Conservation (phyloP, 2,113 vertebrate genomes). For the Pseudopodoces humilis region DNA sequence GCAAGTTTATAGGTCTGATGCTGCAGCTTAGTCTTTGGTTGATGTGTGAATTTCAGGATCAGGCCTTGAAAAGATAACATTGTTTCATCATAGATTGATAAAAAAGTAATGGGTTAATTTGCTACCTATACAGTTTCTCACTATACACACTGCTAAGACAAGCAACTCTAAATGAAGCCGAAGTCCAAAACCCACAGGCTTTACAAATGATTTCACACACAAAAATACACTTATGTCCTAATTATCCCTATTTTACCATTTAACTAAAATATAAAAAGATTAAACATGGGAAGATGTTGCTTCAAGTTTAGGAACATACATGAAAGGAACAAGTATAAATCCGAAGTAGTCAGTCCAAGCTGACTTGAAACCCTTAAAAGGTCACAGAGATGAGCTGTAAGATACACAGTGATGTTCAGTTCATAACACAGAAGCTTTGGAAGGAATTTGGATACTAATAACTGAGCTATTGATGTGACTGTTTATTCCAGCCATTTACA, state of each 20-base stretch:
- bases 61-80: neutral
- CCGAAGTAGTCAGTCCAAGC: neutral
- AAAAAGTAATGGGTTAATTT: neutral
- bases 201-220: neutral
- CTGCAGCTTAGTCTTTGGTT: neutral
- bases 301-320: neutral
- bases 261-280: neutral
- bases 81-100: neutral
- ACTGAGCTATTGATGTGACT: conserved; percentile 3
- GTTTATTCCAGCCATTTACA: conserved; percentile 65
- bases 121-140: neutral
- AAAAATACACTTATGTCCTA: neutral
- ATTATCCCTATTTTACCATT: neutral
- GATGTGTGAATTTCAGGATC: neutral
- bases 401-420: neutral
- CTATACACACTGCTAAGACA: neutral
- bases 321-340: neutral
- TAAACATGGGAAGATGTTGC: neutral
- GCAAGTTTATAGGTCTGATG: neutral
- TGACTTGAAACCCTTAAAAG: too few species aligned
- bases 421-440: conserved; percentile 26
- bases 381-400: conserved; percentile 32
- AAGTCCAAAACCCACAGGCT: neutral
- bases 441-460: conserved; percentile 1
- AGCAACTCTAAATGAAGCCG: neutral